Base-by-base conservation (phyloP, 2,797 vertebrate species). In the Peromyscus melanophrys region DNA sequence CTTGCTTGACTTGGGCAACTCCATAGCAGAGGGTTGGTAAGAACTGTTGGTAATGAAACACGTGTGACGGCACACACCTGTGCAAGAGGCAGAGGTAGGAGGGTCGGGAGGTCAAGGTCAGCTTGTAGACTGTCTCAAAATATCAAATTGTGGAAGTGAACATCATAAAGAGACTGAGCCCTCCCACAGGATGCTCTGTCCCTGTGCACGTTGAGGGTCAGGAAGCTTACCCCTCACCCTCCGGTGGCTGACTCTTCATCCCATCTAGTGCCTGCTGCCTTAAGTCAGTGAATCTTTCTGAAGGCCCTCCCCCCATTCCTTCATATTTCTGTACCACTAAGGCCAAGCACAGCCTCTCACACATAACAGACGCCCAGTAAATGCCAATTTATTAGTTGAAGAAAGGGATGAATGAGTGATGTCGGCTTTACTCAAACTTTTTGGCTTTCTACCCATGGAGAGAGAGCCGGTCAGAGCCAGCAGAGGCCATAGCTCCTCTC, bases 181-280 rank as follows among this genome's bases (percentile, higher is more conserved):
- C 52, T 2, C 4, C 57, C 0, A 0, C 0, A 65, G 9, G 90
- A 17, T 0, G 5, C 52, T 52, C 37, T 1, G 37, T 49, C 46
- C 7, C 27, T 25, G 1, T 1, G 3, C 27, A 2, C 0, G 3
- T 13, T 0, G 37, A 37, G 63, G 52, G 67, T 71, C 37, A n/a
- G 37, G 61, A 57, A 1, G 19, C 59, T 40, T 12, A 14, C 0
- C 25, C 23, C 49, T 37, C 4, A 0, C 13, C 69, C 16, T 46
- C 89, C n/a, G 29, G 1, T 12, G 61, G 6, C 43, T 0, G 4
- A 13, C 43, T 76, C 57, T 29, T 65, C 34, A 31, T 67, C 21
- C 46, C 16, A 75, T 17, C 29, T 43, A 34, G 57, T 4, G 34
- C 52, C 67, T 46, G 16, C 8, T 43, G 1, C 13, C n/a, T 16